Evolutionary conservation across 2,113 vertebrate species (phyloP).

Genomic region (Menidia beryllina): DNA sequence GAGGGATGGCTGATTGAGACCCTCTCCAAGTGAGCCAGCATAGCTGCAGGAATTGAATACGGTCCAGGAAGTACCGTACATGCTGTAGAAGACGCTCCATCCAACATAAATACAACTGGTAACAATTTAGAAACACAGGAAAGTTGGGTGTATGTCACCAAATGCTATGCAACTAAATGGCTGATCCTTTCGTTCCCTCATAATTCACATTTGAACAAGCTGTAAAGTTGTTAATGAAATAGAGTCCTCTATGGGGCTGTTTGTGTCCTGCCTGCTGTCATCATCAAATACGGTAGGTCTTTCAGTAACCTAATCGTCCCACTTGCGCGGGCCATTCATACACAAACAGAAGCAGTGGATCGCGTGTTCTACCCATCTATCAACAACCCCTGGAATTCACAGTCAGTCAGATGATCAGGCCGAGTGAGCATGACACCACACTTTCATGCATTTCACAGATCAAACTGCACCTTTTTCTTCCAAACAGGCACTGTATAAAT

Average conservation of each 20-base stretch:
- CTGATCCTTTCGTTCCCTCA: background rate
- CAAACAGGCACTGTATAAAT: too few species aligned
- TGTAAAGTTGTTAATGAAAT: background rate
- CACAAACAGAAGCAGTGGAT: slow-evolving; percentile 52
- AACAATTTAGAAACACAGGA: background rate
- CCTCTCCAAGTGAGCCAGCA: slow-evolving; percentile 20
- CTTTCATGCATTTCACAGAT: background rate
- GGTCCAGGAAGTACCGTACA: slow-evolving; percentile 77
- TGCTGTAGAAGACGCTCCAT: slow-evolving; percentile 58
- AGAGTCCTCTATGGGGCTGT: background rate
- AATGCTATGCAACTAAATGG: background rate
- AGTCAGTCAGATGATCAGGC: slow-evolving; percentile 31
- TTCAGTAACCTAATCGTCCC: slow-evolving; percentile 77
- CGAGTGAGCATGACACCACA: background rate
- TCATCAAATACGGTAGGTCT: slow-evolving; percentile 72
- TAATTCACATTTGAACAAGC: background rate
- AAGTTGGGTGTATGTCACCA: background rate
- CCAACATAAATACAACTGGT: slow-evolving; percentile 1
- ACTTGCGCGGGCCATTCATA: slow-evolving; percentile 71
- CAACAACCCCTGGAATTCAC: slow-evolving; percentile 34
- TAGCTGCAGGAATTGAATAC: slow-evolving; percentile 74
- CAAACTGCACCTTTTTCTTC: background rate
- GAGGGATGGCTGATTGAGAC: slow-evolving; percentile 38
- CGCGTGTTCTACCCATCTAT: slow-evolving; percentile 59
- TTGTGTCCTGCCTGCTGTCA: slow-evolving; percentile 39